Percentiles rank a stretch among this genome's conserved stretches.
These are phyloP conservation scores for Enteromius paludinosus DNA, from an alignment of 2,797 vertebrate genomes.

Conservation along the genomic window DNA sequence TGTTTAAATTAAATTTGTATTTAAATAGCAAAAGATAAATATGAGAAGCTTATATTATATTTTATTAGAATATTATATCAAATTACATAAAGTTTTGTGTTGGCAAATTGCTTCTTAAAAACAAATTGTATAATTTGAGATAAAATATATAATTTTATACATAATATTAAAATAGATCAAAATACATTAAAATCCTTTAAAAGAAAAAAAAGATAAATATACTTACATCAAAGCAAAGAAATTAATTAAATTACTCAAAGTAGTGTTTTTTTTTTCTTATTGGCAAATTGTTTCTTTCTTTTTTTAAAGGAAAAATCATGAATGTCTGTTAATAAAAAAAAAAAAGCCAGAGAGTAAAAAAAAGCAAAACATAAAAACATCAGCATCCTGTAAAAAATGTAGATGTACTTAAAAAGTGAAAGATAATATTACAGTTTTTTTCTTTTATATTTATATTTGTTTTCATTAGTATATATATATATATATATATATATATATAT, in stretches of 20 bases:
- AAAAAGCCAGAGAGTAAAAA: background rate
- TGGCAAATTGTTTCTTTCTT: background rate
- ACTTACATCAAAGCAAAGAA: no score
- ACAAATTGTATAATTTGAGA: no score
- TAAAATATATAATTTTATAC: no score
- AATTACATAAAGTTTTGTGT: background rate
- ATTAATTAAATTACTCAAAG: background rate
- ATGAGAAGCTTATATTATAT: background rate
- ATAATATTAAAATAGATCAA: no score
- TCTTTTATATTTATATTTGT: background rate
- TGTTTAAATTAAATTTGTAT: no score
- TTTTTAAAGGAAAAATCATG: background rate
- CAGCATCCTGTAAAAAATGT: background rate
- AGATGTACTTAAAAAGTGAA: constrained; percentile 10
- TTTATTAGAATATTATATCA: background rate
- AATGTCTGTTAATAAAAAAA: background rate
- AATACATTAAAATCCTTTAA: no score
- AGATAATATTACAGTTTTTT: background rate
- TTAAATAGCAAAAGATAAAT: no score
- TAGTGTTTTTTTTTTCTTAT: background rate
- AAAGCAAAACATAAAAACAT: background rate
- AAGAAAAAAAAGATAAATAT: no score
- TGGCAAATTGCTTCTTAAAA: background rate
- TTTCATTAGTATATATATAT: background rate
- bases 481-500: background rate